Percentiles rank a stretch among this genome's conserved stretches.
Evolutionary conservation across 2,888 invertebrate genomes (phyloP).

Genomic region (Plagodis pulveraria): DNA sequence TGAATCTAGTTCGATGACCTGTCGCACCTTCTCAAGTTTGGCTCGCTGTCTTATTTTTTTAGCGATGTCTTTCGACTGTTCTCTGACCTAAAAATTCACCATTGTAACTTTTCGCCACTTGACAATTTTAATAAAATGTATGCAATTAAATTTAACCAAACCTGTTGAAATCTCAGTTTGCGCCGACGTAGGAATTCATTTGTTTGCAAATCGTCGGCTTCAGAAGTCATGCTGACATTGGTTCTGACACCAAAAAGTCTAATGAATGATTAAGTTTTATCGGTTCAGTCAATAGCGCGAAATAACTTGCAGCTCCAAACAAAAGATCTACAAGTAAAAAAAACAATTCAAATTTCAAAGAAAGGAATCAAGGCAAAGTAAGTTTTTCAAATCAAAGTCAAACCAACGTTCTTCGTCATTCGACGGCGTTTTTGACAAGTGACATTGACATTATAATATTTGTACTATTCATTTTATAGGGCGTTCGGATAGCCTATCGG

Average conservation of each 20-base stretch:
- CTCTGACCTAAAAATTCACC: slow-evolving; percentile 71
- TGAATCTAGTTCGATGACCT: slow-evolving; percentile 59
- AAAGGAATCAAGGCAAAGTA: too few relatives aligned
- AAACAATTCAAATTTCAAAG: too few relatives aligned
- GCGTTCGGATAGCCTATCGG: too few relatives aligned
- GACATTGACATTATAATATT: too few relatives aligned
- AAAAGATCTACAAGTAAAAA: too few relatives aligned
- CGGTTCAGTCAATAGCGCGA: background rate
- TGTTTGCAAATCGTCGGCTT: slow-evolving; percentile 71
- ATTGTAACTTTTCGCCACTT: slow-evolving; percentile 30
- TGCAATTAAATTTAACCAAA: slow-evolving; percentile 46
- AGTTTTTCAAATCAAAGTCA: too few relatives aligned
- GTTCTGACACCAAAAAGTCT: slow-evolving; percentile 29
- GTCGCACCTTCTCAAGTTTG: slow-evolving; percentile 68
- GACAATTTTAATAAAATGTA: slow-evolving; percentile 30
- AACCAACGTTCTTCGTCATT: too few relatives aligned
- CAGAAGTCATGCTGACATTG: slow-evolving; percentile 71
- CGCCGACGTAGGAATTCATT: slow-evolving; percentile 77
- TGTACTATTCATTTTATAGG: too few relatives aligned
- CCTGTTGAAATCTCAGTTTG: slow-evolving; percentile 79
- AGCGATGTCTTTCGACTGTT: slow-evolving; percentile 81
- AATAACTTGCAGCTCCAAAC: background rate
- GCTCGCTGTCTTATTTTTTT: slow-evolving; percentile 76
- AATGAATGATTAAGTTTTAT: too few relatives aligned
- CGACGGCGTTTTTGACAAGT: too few relatives aligned